Base-by-base conservation (phyloP, 2,797 vertebrate genomes). In the Sparidentex hasta region DNA sequence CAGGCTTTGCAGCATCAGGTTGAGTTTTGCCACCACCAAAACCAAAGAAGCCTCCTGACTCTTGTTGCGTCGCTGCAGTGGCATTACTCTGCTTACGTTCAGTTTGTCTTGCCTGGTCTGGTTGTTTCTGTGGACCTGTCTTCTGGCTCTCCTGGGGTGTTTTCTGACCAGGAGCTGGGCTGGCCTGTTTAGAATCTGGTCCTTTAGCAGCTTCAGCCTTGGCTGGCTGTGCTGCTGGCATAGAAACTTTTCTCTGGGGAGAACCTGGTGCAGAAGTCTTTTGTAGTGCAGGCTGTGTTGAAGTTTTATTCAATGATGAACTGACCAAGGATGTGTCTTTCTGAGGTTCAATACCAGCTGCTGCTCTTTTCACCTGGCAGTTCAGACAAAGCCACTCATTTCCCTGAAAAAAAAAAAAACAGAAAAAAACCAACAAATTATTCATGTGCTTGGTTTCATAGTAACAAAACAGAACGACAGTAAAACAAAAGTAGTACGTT, bases 371-470 rank as follows among this genome's bases (percentile, higher is more conserved):
- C 94, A 98, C 96, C 91, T 99, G 98, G 82, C 98, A 99, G 90
- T 98, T 98, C 77, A 99, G 95, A 92, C 98, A 99, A 65, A 99
- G 96, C 98, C 96, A 96, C 84, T 95, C 94, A 50, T 93, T 94
- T 71, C 78, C 93, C 95, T 96, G 71, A 9, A 7, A 38, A 38
- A 38, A 11, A 38, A 38, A 33, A 51, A 76, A 71, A 63, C 1
- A 88, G 5, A 75, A 29, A 0, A 73, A 71, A 55, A 1, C 62
- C 27, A 65, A 64, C 23, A 79, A 51, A 66, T 27, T 52, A 84
- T 33, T 1, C 13, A 86, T 44, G 2, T 13, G 23, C 20, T 47
- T 17, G 4, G 65, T 63, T 7, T 14, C 55, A n/a, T 14, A 43
- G 25, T 6, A 18, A 16, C 7, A 57, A 52, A 47, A 12, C 0